These are phyloP conservation scores for Oscarella lobularis DNA, from an alignment of 37 sponge, comb jelly and placozoan genomes.

Conservation along the genomic window DNA sequence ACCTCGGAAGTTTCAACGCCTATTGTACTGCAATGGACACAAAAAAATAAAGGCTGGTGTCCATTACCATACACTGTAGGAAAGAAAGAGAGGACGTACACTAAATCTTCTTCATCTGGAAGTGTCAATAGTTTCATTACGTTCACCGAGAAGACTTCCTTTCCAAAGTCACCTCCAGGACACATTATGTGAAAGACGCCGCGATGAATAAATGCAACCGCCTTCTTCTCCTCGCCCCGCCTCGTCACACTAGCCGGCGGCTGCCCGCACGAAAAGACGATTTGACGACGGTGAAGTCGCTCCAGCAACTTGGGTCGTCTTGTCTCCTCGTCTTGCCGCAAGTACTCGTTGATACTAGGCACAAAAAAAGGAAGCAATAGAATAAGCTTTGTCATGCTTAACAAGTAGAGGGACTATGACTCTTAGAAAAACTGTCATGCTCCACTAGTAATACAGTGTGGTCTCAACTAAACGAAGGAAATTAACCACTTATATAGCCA, in stretches of 20 bases:
- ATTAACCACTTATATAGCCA: background rate
- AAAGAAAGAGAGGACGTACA: conserved; percentile 44
- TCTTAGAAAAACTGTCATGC: too few species aligned
- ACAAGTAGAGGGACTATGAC: too few species aligned
- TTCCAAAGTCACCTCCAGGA: background rate
- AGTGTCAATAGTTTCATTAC: background rate
- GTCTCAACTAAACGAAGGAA: too few species aligned
- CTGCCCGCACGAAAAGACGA: background rate
- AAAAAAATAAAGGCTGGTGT: too few species aligned
- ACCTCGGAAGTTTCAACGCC: too few species aligned
- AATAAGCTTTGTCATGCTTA: too few species aligned
- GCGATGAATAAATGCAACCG: background rate
- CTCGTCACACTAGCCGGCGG: background rate
- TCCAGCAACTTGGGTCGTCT: background rate
- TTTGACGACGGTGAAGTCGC: background rate
- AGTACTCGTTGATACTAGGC: background rate
- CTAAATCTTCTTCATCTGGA: conserved; percentile 24
- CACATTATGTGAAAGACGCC: background rate
- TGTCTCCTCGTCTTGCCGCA: background rate
- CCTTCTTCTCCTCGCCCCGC: background rate
- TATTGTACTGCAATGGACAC: too few species aligned
- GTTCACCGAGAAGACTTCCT: background rate
- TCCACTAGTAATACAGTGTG: too few species aligned
- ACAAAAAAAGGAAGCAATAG: too few species aligned
- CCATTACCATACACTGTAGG: background rate